Evolutionary conservation across 2,797 vertebrate species (phyloP).

Genomic region (Micropoecilia bifurca): DNA sequence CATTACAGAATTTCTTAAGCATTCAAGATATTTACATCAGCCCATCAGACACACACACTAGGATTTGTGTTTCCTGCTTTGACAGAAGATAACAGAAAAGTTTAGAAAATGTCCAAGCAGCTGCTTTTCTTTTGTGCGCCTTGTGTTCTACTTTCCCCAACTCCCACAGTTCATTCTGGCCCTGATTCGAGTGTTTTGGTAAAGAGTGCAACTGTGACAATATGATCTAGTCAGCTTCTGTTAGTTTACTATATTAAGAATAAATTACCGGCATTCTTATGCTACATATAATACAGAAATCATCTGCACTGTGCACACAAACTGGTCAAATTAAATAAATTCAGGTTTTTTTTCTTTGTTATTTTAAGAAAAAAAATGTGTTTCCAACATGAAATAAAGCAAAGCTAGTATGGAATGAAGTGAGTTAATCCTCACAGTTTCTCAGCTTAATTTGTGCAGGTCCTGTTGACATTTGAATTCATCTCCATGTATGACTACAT

Average conservation of each 20-base stretch:
- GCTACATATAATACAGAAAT: background rate
- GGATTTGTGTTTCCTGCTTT: background rate
- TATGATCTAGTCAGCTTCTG: no score
- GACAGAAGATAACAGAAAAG: background rate
- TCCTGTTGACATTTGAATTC: background rate
- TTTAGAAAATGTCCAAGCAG: background rate
- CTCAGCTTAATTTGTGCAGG: background rate
- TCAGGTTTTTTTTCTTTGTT: background rate
- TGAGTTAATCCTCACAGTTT: background rate
- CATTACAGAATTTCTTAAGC: constrained; percentile 37
- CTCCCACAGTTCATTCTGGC: background rate
- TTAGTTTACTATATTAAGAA: background rate
- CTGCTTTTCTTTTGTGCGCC: background rate
- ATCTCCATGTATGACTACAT: background rate
- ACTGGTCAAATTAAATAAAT: background rate
- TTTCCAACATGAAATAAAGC: background rate
- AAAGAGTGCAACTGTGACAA: background rate
- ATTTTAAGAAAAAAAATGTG: background rate
- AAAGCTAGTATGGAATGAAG: background rate
- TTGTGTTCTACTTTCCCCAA: background rate
- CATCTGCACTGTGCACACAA: background rate
- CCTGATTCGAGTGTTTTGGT: background rate
- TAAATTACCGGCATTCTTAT: background rate
- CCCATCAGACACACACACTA: constrained; percentile 26
- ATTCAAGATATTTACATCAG: constrained; percentile 37